A percentile compares a stretch with the other conserved stretches of the same genome.
These are phyloP conservation scores for Heliconius ethilla DNA, from an alignment of 2,888 invertebrate genomes.

Conservation along the genomic window DNA sequence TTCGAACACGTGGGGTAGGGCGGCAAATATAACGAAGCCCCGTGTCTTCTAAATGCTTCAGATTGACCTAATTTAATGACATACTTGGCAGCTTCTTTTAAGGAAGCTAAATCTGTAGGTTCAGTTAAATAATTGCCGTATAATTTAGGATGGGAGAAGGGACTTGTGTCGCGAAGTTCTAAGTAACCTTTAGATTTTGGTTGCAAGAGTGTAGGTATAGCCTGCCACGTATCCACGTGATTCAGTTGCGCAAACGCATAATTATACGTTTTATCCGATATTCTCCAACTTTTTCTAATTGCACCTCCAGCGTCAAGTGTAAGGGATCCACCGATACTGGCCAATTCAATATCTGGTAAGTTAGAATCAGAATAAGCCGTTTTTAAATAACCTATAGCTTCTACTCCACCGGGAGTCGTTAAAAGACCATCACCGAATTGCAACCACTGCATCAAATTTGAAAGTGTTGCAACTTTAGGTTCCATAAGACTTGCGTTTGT, in stretches of 20 bases:
- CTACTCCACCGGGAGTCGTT: conserved; percentile 84
- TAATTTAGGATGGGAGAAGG: conserved; percentile 87
- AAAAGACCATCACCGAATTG: conserved; percentile 80
- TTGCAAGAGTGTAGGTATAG: conserved; percentile 87
- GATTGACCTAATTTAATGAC: conserved; percentile 82
- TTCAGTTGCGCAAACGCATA: conserved; percentile 80
- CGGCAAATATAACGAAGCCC: conserved; percentile 77
- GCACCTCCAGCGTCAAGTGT: conserved; percentile 82
- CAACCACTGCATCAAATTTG: conserved; percentile 72
- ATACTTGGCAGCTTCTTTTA: conserved; percentile 84
- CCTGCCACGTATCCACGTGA: conserved; percentile 82
- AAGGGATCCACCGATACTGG: conserved; percentile 84
- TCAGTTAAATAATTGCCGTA: conserved; percentile 90
- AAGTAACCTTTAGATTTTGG: conserved; percentile 88
- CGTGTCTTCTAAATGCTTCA: conserved; percentile 82
- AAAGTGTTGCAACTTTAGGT: conserved; percentile 69
- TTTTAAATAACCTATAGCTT: conserved; percentile 85
- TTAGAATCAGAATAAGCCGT: conserved; percentile 79
- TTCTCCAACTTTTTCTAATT: conserved; percentile 79
- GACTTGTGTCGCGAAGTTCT: conserved; percentile 87
- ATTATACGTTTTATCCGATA: conserved; percentile 81
- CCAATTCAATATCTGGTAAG: conserved; percentile 85
- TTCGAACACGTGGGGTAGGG: conserved; percentile 79
- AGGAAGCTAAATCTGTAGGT: conserved; percentile 81
- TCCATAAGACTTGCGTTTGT: conserved; percentile 72